phyloP scores from a whole-genome alignment of 2,888 invertebrate species.

The Acronicta alni region DNA sequence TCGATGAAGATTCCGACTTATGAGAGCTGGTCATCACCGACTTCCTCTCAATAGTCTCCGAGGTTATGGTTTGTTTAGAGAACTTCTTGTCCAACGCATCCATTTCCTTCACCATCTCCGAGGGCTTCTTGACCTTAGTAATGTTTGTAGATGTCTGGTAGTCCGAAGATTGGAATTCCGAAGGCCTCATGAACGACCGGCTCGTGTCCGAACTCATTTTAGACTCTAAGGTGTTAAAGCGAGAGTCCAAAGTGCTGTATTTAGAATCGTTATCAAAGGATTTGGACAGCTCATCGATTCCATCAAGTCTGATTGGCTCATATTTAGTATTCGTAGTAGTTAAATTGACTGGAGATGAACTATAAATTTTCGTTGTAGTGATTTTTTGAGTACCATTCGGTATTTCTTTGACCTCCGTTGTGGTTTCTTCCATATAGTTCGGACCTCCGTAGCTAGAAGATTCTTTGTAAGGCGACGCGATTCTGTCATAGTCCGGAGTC shows the following conservation, averaged over 20 bases:
- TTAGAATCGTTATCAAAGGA: constrained; percentile 86
- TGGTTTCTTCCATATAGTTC: constrained; percentile 85
- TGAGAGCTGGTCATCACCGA: constrained; percentile 91
- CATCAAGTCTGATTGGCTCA: constrained; percentile 84
- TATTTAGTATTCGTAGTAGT: constrained; percentile 86
- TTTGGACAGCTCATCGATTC: constrained; percentile 86
- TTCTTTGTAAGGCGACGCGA: constrained; percentile 82
- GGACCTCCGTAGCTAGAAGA: constrained; percentile 78
- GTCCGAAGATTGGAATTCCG: constrained; percentile 83
- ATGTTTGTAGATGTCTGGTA: constrained; percentile 72
- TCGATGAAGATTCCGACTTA: constrained; percentile 88
- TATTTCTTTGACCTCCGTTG: constrained; percentile 86
- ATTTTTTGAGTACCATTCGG: constrained; percentile 89
- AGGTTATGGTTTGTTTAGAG: constrained; percentile 91
- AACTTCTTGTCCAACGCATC: constrained; percentile 91
- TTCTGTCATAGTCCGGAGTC: constrained; percentile 82
- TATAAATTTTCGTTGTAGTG: constrained; percentile 89
- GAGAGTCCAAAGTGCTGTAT: constrained; percentile 84
- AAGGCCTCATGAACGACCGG: constrained; percentile 86
- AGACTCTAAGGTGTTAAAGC: constrained; percentile 83
- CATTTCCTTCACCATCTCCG: constrained; percentile 82
- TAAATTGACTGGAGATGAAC: constrained; percentile 87
- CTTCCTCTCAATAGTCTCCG: constrained; percentile 91
- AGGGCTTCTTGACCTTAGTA: constrained; percentile 75
- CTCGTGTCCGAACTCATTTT: constrained; percentile 85